These are phyloP conservation scores for Sinotaia quadrata DNA, from an alignment of 2,888 invertebrate genomes.

Conservation along the genomic window DNA sequence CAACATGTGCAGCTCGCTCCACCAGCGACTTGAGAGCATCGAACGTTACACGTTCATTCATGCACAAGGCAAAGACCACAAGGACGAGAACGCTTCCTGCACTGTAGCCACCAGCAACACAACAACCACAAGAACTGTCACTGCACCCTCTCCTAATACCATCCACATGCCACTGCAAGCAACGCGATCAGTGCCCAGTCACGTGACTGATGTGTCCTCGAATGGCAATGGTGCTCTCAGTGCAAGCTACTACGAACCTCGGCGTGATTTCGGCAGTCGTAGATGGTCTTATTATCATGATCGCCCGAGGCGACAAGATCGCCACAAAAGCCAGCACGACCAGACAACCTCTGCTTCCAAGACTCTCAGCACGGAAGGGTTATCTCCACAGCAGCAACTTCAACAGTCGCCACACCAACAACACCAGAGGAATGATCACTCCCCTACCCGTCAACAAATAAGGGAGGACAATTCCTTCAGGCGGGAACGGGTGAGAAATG, in stretches of 20 bases:
- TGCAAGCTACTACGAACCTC: slow-evolving; percentile 16
- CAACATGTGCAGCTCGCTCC: slow-evolving; percentile 36
- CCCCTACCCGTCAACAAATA: not conserved
- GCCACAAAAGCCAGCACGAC: slow-evolving; percentile 5
- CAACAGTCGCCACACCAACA: no score
- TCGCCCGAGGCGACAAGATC: slow-evolving; percentile 8
- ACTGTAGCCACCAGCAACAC: not conserved
- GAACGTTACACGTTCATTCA: slow-evolving; percentile 31
- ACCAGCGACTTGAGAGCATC: slow-evolving; percentile 35
- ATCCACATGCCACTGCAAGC: slow-evolving; percentile 4
- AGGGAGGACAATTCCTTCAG: not conserved
- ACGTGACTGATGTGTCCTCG: not conserved
- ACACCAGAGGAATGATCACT: no score
- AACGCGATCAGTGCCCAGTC: slow-evolving; percentile 15
- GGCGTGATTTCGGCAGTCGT: slow-evolving; percentile 28
- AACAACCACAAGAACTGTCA: not conserved
- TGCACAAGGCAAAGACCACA: slow-evolving; percentile 12
- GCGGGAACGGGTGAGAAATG: slow-evolving; percentile 13
- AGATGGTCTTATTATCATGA: slow-evolving; percentile 32
- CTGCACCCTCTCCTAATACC: no score
- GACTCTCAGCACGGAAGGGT: not conserved
- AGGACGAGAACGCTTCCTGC: not conserved
- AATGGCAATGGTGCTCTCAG: not conserved
- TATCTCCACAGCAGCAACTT: not conserved
- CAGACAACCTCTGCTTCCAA: not conserved